Percentiles rank a stretch among this genome's conserved stretches.
phyloP scores from a whole-genome alignment of 2,888 invertebrate genomes.

The Cephus spinipes region DNA sequence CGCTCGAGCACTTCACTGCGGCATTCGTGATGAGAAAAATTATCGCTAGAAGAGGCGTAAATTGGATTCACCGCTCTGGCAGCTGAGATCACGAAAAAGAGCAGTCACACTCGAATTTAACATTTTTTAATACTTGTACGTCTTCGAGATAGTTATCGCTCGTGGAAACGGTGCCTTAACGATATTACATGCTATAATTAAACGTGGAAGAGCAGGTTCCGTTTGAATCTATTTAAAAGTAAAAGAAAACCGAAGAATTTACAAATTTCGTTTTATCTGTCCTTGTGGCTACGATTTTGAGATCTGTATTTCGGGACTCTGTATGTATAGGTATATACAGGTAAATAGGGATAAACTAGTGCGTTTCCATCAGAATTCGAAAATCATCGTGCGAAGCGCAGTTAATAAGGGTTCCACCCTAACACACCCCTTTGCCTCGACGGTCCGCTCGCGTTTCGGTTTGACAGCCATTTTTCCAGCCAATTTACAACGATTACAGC shows the following conservation, averaged over 20 bases:
- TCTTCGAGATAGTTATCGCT: constrained; percentile 42
- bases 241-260: neutral
- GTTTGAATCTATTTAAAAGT: neutral
- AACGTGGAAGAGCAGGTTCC: neutral
- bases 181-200: neutral
- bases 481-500: constrained; percentile 40
- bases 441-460: constrained; percentile 36
- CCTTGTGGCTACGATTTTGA: neutral
- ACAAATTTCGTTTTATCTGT: neutral
- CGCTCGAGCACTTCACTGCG: neutral
- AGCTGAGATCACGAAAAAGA: constrained; percentile 26
- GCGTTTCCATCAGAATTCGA: neutral
- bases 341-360: neutral
- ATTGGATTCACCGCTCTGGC: constrained; percentile 17
- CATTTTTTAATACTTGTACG: constrained; percentile 38
- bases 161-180: neutral
- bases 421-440: constrained; percentile 21
- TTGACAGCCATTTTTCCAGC: constrained; percentile 39
- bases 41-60: constrained; percentile 21
- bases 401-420: constrained; percentile 17
- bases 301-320: neutral
- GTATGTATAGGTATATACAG: neutral
- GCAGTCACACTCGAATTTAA: constrained; percentile 29
- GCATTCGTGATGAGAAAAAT: constrained; percentile 13
- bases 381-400: constrained; percentile 9